phyloP scores from a whole-genome alignment of 2,113 vertebrate species.

The Antechinus flavipes region DNA sequence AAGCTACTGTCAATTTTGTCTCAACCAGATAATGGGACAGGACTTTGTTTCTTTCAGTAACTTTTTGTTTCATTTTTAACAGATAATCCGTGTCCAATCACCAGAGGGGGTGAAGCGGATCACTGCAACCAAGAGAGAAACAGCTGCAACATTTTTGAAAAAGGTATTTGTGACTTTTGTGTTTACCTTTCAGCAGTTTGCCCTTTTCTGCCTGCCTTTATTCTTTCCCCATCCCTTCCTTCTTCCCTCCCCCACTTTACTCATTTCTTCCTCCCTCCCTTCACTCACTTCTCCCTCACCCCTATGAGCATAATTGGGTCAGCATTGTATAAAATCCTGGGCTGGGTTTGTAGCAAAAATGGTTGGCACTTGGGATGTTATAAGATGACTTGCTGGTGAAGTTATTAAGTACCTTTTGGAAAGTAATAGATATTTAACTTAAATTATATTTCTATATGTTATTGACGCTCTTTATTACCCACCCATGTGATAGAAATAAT shows the following conservation, averaged over 20 bases:
- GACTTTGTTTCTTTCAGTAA: background rate
- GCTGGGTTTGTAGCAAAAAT: background rate
- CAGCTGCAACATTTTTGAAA: slow-evolving; percentile 93
- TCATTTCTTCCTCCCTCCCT: background rate
- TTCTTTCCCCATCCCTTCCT: no score
- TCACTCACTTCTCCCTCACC: background rate
- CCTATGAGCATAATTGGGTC: background rate
- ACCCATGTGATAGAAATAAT: background rate
- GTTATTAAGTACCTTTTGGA: background rate
- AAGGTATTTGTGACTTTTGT: slow-evolving; percentile 88
- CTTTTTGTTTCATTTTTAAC: slow-evolving; percentile 5
- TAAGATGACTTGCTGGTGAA: background rate
- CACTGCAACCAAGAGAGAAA: slow-evolving; percentile 92
- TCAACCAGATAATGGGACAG: background rate
- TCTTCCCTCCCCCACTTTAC: no score
- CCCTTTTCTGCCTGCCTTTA: background rate
- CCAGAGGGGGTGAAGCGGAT: slow-evolving; percentile 97
- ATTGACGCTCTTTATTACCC: background rate
- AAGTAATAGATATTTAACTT: background rate
- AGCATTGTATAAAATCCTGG: background rate
- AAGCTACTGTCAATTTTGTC: background rate
- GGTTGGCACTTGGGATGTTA: background rate
- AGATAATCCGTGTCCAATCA: slow-evolving; percentile 97
- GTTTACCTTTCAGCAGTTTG: rapidly evolving
- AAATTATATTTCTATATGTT: background rate